These are phyloP conservation scores for Anableps anableps DNA, from an alignment of 2,797 vertebrate genomes.

Conservation along the genomic window DNA sequence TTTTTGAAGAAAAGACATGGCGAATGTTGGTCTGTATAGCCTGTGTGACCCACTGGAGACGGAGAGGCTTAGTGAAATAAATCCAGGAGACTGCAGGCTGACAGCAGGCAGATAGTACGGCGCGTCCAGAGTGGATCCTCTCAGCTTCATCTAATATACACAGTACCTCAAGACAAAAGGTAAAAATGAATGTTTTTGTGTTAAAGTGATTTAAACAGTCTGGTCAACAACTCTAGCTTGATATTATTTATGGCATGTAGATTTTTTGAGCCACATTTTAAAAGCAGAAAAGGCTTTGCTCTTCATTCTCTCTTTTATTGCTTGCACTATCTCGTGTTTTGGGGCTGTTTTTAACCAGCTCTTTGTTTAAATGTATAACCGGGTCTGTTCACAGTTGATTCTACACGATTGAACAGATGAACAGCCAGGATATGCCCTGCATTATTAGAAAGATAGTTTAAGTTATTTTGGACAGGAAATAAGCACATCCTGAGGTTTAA, in stretches of 20 bases:
- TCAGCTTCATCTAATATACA: slow-evolving; percentile 4
- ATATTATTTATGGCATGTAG: background rate
- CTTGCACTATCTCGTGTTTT: background rate
- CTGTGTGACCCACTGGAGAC: slow-evolving; percentile 35
- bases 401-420: background rate
- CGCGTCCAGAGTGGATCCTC: slow-evolving; percentile 24
- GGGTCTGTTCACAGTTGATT: background rate
- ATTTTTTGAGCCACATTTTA: background rate
- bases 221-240: background rate
- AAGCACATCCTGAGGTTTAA: background rate
- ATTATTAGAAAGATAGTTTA: background rate
- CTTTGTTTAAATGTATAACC: background rate
- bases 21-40: background rate
- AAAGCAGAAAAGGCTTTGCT: background rate
- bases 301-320: background rate
- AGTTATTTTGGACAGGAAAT: background rate
- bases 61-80: slow-evolving; percentile 73
- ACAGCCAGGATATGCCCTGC: background rate
- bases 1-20: background rate
- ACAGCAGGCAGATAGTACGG: slow-evolving; percentile 26
- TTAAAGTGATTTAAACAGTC: slow-evolving; percentile 8
- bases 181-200: slow-evolving; percentile 31
- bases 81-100: slow-evolving; percentile 62
- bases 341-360: background rate
- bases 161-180: slow-evolving; percentile 41